Evolutionary conservation across 2,113 vertebrate genomes (phyloP), one percentile per base, ranked within the genome.

Genomic region (Rynchops niger): DNA sequence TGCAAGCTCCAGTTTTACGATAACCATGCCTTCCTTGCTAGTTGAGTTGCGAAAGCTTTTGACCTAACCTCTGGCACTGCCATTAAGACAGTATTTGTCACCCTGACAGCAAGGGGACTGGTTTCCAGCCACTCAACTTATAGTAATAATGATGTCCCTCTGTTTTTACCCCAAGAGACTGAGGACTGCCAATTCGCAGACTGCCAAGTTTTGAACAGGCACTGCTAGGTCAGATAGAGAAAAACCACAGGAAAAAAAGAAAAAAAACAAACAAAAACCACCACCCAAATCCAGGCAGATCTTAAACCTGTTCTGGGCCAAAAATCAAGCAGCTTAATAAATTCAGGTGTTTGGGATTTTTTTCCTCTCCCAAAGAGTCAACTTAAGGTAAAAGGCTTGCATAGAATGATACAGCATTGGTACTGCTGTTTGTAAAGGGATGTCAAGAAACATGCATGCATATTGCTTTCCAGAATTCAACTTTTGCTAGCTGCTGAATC

Each of bases 21-120:
- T 49, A 79, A 83, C 38, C 21, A 59, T 59, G 47, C 63, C 77
- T 94, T 69, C 50, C 92, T 70, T 88, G 93, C 87, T 77, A 74
- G 94, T 86, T 90, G 97, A 93, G 93, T 69, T 12, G 42, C 0
- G 4, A 69, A 92, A 97, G 86, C 86, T 94, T 94, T 82, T 97
- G 98, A 97, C 97, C 98, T 97, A 98, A 98, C 98, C 97, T 97
- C 87, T 92, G 92, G 82, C 96, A 96, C 94, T 95, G 98, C 93
- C 97, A 95, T 96, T 95, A 98, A 97, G 97, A 97, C 95, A 96
- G 96, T 97, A 98, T 98, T 97, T 97, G 97, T 98, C 98, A 97
- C 97, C 97, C 86, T 98, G 98, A 98, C 97, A 98, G 88, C 87
- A 92, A 94, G 91, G 78, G 95, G 96, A 98, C 97, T 82, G 95